phyloP scores from a whole-genome alignment of 35 echinoderm and acorn worm genomes.

The Heliocidaris tuberculata region DNA sequence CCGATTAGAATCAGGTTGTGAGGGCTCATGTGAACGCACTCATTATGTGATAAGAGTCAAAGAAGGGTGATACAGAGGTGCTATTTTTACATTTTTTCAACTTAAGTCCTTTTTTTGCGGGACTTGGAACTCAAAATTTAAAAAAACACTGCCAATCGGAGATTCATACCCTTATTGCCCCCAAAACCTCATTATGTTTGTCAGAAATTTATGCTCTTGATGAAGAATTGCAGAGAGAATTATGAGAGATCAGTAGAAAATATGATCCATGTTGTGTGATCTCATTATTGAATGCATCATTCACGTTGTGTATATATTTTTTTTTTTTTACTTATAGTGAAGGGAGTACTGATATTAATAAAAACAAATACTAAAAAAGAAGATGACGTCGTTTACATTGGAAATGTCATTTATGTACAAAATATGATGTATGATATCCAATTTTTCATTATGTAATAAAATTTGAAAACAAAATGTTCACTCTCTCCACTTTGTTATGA shows the following conservation, averaged over 20 bases:
- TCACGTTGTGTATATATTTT: neutral
- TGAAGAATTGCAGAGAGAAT: neutral
- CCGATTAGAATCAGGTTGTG: too few species aligned
- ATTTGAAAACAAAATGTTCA: neutral
- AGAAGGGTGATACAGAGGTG: neutral
- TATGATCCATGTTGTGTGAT: neutral
- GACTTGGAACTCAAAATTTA: neutral
- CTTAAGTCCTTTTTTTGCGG: neutral
- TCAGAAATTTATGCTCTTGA: neutral
- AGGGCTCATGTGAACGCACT: too few species aligned
- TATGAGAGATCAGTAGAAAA: neutral
- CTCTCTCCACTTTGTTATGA: neutral
- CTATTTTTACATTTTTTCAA: neutral
- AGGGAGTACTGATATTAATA: neutral
- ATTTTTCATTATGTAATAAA: constrained; percentile 45
- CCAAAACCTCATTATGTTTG: neutral
- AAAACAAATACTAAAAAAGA: neutral
- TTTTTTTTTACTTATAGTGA: neutral
- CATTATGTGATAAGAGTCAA: too few species aligned
- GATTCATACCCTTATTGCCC: neutral
- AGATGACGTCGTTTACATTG: neutral
- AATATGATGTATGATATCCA: constrained; percentile 30
- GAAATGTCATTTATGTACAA: constrained; percentile 13
- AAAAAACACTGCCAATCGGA: neutral
- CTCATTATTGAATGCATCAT: neutral